Base-by-base conservation (phyloP, 2,797 vertebrate genomes). In the Dryobates pubescens region DNA sequence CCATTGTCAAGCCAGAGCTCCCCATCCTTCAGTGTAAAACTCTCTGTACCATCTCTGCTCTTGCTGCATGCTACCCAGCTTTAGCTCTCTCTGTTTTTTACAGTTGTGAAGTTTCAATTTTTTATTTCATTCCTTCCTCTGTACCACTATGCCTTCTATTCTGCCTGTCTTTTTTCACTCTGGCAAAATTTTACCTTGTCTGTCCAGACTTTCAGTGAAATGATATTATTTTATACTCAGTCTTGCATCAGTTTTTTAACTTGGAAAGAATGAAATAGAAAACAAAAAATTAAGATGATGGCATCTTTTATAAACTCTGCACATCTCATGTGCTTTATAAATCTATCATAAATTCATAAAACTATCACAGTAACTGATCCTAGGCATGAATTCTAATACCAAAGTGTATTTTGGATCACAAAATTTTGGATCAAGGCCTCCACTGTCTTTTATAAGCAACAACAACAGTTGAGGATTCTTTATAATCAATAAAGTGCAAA, bases 171-270 rank as follows among this genome's bases (percentile, higher is more conserved):
- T 54, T 74, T 82, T 72, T 57, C 36, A 34, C 19, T 75, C 49
- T 62, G 53, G 27, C 38, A 88, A 88, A 71, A 69, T 81, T 82
- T 90, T 76, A 29, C 15, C 17, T 91, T 81, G 38, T 81, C 69
- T 89, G 30, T 93, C 92, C 53, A 82, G 72, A 68, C n/a, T 56
- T 32, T 49, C 86, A 70, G 56, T 82, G 45, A 83, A 78, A 81
- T 38, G 34, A 82, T 17, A 22, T 76, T 86, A 41, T 81, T 45
- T 84, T 88, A 70, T 87, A 18, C 5, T 90, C 32, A 72, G 62
- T 34, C 32, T 91, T 80, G 70, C 14, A 58, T 58, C 13, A 5
- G 6, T 1, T 26, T 64, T 82, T 83, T 58, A 59, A 30, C 41
- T 63, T 34, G 32, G 34, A 22, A 79, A 51, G 18, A 77, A 86